phyloP scores from a whole-genome alignment of 2,888 invertebrate species.

The Sinodicranocentrus sp. region DNA sequence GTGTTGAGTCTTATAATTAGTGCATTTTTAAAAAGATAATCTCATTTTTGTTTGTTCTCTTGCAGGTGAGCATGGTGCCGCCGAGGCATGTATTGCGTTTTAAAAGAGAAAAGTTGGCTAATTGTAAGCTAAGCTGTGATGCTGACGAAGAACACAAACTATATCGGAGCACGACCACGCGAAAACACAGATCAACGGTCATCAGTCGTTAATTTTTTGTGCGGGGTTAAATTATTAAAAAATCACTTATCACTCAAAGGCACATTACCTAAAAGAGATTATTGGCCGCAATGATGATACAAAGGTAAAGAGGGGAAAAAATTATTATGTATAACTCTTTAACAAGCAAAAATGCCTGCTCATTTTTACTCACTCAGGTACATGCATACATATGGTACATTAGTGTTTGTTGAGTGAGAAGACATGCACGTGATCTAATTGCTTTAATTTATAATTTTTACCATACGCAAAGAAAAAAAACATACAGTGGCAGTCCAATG shows the following conservation, averaged over 20 bases:
- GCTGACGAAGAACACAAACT: too few species aligned
- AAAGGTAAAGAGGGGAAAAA: too few species aligned
- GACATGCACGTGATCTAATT: conserved; percentile 61
- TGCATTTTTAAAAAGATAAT: too few species aligned
- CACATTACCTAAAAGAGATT: not conserved
- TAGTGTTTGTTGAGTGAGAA: conserved; percentile 30
- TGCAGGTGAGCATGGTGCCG: too few species aligned
- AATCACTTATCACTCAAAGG: conserved; percentile 38
- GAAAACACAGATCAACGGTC: conserved; percentile 26
- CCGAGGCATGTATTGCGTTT: too few species aligned
- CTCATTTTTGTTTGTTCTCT: too few species aligned
- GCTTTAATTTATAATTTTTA: conserved; percentile 48
- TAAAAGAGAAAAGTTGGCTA: too few species aligned
- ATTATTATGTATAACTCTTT: too few species aligned
- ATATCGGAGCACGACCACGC: not conserved
- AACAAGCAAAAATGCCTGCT: too few species aligned
- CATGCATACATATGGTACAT: not conserved
- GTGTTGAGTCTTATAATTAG: conserved; percentile 15
- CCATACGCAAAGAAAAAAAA: conserved; percentile 29
- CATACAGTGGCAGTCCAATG: conserved; percentile 36
- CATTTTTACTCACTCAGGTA: not conserved
- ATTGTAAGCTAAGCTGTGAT: too few species aligned
- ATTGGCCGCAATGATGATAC: too few species aligned
- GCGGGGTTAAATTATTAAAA: conserved; percentile 44
- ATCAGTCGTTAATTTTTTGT: conserved; percentile 4